Percentiles rank a stretch among this genome's conserved stretches.
Evolutionary conservation across 2,113 vertebrate species (phyloP).

Genomic region (Thunnus maccoyii): DNA sequence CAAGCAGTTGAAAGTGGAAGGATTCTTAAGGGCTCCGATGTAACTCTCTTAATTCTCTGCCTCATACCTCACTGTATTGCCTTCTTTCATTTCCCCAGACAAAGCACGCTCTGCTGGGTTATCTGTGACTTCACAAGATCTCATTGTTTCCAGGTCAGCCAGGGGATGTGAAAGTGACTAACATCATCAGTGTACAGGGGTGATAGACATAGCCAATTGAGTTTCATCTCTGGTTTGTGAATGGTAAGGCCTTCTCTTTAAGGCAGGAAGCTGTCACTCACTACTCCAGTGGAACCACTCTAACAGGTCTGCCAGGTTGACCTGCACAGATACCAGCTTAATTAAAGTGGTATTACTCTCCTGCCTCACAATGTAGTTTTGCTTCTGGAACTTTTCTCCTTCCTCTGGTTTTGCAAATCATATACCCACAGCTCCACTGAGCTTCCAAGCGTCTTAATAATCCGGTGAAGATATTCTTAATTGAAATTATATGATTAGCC

Average conservation of each 20-base stretch:
- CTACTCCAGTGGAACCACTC: not conserved
- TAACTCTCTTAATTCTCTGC: slow-evolving; percentile 55
- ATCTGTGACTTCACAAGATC: slow-evolving; percentile 26
- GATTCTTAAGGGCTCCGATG: slow-evolving; percentile 59
- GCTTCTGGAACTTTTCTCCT: slow-evolving; percentile 32
- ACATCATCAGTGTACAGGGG: slow-evolving; percentile 18
- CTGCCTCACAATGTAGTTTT: slow-evolving; percentile 30
- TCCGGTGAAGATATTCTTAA: slow-evolving; percentile 52
- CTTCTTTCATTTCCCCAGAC: slow-evolving; percentile 25
- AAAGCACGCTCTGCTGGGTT: slow-evolving; percentile 31
- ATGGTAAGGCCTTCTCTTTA: slow-evolving; percentile 12
- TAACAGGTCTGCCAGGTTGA: slow-evolving; percentile 47
- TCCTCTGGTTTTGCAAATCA: slow-evolving; percentile 37
- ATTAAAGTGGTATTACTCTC: slow-evolving; percentile 53
- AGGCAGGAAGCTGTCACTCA: slow-evolving; percentile 46
- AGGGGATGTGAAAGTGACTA: slow-evolving; percentile 27
- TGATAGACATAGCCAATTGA: slow-evolving; percentile 44
- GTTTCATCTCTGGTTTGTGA: slow-evolving; percentile 42
- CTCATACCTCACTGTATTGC: slow-evolving; percentile 6
- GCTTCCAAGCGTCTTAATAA: slow-evolving; percentile 52
- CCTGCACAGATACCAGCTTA: slow-evolving; percentile 46
- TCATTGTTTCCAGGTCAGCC: slow-evolving; percentile 29
- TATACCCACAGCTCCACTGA: slow-evolving; percentile 33
- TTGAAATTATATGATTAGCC: slow-evolving; percentile 68
- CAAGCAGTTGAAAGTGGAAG: slow-evolving; percentile 52